Percentiles rank a stretch among this genome's conserved stretches.
phyloP scores from a whole-genome alignment of 2,113 vertebrate species.

The Ptychochromis oligacanthus region DNA sequence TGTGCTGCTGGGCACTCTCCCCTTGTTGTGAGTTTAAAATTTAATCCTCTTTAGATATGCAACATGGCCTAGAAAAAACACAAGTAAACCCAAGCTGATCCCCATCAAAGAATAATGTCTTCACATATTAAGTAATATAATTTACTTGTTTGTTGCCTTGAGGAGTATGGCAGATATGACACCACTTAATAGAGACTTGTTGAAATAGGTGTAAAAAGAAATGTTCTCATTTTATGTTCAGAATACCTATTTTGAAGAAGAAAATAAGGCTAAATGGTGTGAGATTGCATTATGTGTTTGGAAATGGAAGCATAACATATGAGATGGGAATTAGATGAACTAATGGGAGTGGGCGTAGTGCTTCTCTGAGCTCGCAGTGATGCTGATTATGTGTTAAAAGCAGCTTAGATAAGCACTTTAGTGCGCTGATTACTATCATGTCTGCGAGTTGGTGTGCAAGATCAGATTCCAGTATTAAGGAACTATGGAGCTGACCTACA shows the following conservation, averaged over 20 bases:
- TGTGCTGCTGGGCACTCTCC: slow-evolving; percentile 25
- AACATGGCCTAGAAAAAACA: slow-evolving; percentile 32
- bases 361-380: slow-evolving; percentile 37
- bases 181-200: not conserved
- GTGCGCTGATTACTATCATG: slow-evolving; percentile 49
- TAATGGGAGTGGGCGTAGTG: slow-evolving; percentile 37
- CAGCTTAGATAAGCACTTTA: slow-evolving; percentile 61
- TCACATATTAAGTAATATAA: slow-evolving; percentile 5
- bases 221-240: slow-evolving; percentile 10
- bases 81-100: slow-evolving; percentile 2
- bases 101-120: slow-evolving; percentile 9
- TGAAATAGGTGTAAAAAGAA: slow-evolving; percentile 17
- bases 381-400: slow-evolving; percentile 61
- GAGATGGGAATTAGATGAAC: slow-evolving; percentile 37
- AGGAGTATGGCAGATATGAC: not conserved
- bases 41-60: slow-evolving; percentile 64
- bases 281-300: slow-evolving; percentile 12
- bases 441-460: slow-evolving; percentile 11
- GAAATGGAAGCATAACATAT: slow-evolving; percentile 25
- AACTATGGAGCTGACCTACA: slow-evolving; percentile 29
- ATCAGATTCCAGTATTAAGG: slow-evolving; percentile 56
- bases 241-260: not conserved
- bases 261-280: not conserved
- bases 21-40: slow-evolving; percentile 59
- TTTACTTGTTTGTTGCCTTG: slow-evolving; percentile 25